These are phyloP conservation scores for Platygyra sinensis DNA, from an alignment of 64 coral and sea anemone species.

Conservation along the genomic window DNA sequence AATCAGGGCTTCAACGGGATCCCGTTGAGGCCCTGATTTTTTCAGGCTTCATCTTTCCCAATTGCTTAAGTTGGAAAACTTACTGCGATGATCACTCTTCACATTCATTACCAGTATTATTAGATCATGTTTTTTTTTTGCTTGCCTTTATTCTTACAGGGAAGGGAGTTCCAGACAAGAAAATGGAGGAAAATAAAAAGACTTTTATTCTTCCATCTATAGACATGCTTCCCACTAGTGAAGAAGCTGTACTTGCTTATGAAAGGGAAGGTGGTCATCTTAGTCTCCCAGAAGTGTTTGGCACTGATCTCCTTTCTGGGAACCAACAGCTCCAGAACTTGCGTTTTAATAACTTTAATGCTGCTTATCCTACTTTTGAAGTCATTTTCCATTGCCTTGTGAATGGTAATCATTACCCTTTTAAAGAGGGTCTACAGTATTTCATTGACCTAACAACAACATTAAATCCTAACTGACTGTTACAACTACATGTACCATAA, in stretches of 20 bases:
- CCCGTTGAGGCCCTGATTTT: no score
- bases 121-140: background rate
- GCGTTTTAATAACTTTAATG: conserved; percentile 43
- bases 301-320: conserved; percentile 28
- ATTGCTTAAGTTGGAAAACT: no score
- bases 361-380: conserved; percentile 33
- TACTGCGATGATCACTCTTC: no score
- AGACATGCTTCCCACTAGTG: conserved; percentile 12
- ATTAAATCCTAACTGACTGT: conserved; percentile 30
- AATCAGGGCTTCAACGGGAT: no score
- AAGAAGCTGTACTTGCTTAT: conserved; percentile 44
- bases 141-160: conserved; percentile 6
- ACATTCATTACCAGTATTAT: background rate
- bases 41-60: no score
- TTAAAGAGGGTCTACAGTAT: no score
- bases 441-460: conserved; percentile 30
- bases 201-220: conserved; percentile 38
- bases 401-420: conserved; percentile 35
- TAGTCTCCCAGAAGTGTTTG: conserved; percentile 43
- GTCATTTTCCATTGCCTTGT: conserved; percentile 24
- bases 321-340: conserved; percentile 42
- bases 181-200: conserved; percentile 17
- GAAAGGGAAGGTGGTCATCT: conserved; percentile 54
- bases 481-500: background rate
- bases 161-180: conserved; percentile 44